Percentiles rank a stretch among this genome's conserved stretches.
These are phyloP conservation scores for Uropetala carovei DNA, from an alignment of 2,888 invertebrate genomes.

Conservation along the genomic window DNA sequence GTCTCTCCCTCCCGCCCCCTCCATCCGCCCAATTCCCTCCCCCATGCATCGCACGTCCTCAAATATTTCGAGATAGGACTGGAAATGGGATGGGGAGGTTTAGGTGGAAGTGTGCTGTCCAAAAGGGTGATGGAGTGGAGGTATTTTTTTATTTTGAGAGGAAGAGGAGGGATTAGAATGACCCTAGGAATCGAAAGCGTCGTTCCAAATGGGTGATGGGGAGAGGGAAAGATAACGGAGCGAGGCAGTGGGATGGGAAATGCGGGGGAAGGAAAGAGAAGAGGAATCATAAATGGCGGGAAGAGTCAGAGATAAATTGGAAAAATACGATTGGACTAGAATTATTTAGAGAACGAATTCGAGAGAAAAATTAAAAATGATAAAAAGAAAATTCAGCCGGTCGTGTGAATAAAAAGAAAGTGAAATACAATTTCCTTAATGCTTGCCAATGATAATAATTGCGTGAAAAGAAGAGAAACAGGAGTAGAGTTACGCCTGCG, in stretches of 20 bases:
- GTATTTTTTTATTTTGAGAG: background rate
- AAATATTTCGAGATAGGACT: conserved; percentile 33
- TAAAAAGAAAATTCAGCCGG: background rate
- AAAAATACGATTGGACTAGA: no score
- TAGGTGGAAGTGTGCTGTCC: background rate
- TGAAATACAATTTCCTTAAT: no score
- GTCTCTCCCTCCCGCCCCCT: background rate
- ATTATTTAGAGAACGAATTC: background rate
- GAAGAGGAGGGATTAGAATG: background rate
- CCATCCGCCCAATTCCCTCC: background rate
- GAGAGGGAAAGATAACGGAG: background rate
- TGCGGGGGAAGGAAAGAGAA: background rate
- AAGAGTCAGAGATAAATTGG: background rate
- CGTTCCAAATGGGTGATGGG: background rate
- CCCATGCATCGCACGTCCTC: background rate
- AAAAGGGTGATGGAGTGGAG: conserved; percentile 14
- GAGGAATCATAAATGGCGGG: background rate
- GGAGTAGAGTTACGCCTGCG: no score
- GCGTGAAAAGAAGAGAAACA: no score
- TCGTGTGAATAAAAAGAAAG: no score
- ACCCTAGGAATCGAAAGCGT: conserved; percentile 22
- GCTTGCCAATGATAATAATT: no score
- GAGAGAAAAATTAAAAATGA: background rate
- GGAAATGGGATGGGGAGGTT: background rate
- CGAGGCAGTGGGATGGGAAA: background rate